Base-by-base conservation (phyloP, 2,888 invertebrate genomes). In the Drosophila tanythrix region DNA sequence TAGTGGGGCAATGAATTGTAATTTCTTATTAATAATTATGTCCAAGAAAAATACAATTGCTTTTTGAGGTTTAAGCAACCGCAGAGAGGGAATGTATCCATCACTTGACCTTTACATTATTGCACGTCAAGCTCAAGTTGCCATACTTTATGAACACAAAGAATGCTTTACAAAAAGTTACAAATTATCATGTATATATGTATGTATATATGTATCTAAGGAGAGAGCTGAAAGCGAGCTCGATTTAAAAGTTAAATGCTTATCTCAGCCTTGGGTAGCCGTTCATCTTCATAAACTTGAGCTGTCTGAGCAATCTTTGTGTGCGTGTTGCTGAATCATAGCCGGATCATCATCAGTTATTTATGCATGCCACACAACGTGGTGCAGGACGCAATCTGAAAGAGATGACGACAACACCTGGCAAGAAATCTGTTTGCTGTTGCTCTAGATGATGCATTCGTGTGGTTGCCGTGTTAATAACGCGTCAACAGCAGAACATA, bases 311-410 rank as follows among this genome's bases (percentile, higher is more conserved):
- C 68, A 67, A 58, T 63, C 65, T 55, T 72, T 68, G 50, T 56
- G 80, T 70, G 77, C 79, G 72, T 77, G 81, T 57, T 81, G 66
- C 60, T 66, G 82, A 76, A 82, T 82, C 86, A 82, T 89, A 82
- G 80, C 72, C 77, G 65, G 74, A 72, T 88, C 72, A 85, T 68
- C 86, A 83, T 90, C 87, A 90, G 76, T 90, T 90, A 90, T 88
- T 83, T 85, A 87, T 87, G 90, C 85, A 61, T 56, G 55, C 55
- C 55, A 56, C 38, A 38, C 55, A n/a, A 48, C 43, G 38, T 27
- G 67, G 50, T 56, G 53, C 56, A 21, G 50, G n/a, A 25, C 29
- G 70, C 65, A 67, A 50, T 15, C 58, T 61, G 60, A 74, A 70
- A 70, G 74, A 55, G 36, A 55, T 13, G 63, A 81, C 68, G 89